Evolutionary conservation across 2,797 vertebrate species (phyloP).

Genomic region (Lemur catta): DNA sequence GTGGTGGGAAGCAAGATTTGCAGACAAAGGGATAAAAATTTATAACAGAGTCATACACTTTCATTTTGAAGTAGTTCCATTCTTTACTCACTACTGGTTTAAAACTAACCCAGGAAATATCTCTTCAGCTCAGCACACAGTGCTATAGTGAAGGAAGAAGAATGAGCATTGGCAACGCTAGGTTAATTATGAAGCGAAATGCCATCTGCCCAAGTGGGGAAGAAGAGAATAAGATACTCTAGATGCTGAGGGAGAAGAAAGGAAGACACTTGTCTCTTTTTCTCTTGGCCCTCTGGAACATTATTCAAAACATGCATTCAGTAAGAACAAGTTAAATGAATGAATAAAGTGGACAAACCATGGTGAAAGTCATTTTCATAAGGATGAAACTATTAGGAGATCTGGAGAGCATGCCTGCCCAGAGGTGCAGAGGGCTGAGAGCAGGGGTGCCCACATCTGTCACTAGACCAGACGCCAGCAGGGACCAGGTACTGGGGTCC

Average conservation of each 20-base stretch:
- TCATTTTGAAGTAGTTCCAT: not conserved
- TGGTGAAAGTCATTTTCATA: not conserved
- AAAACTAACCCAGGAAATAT: not conserved
- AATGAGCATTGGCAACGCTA: not conserved
- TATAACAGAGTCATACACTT: not conserved
- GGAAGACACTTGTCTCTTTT: not conserved
- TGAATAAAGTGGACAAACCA: not conserved
- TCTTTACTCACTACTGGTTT: not conserved
- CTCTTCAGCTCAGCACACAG: not conserved
- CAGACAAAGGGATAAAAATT: not conserved
- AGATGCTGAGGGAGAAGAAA: not conserved
- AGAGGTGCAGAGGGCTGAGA: not conserved
- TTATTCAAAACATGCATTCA: not conserved
- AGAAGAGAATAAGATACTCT: not conserved
- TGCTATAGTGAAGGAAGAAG: not conserved
- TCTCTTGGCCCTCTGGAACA: not conserved
- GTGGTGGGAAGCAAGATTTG: not conserved
- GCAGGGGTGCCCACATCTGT: not conserved
- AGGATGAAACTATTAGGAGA: not conserved
- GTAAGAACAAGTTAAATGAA: not conserved
- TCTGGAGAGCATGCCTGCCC: not conserved
- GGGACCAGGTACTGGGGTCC: not conserved
- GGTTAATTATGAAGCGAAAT: not conserved
- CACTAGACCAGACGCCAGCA: not conserved
- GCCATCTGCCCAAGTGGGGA: not conserved